Conservation (phyloP, 53 echinoderm and acorn worm species). For the Mesocentrotus franciscanus region DNA sequence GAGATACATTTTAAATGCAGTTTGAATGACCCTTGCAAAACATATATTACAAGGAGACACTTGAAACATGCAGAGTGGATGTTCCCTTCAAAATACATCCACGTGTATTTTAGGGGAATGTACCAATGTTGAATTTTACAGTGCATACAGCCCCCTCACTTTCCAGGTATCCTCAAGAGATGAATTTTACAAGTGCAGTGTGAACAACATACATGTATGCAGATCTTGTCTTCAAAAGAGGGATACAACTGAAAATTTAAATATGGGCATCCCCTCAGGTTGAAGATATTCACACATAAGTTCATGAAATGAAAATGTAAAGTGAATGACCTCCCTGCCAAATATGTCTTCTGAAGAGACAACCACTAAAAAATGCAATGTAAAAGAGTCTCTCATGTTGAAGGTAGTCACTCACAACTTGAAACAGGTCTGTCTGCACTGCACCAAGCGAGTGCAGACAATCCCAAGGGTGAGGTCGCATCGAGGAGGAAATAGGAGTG, state of each 20-base stretch:
- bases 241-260: background rate
- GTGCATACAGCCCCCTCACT: too few species aligned
- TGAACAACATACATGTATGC: too few species aligned
- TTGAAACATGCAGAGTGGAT: background rate
- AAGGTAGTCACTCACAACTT: background rate
- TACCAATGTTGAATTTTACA: too few species aligned
- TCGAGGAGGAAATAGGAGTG: slow-evolving; percentile 35
- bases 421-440: background rate
- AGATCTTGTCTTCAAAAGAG: too few species aligned
- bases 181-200: too few species aligned
- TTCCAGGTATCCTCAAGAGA: too few species aligned
- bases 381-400: background rate
- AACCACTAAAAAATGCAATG: background rate
- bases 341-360: background rate
- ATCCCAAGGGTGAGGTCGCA: background rate
- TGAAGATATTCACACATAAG: background rate
- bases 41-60: background rate
- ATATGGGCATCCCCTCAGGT: background rate
- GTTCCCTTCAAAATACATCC: too few species aligned
- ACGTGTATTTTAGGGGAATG: too few species aligned
- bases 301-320: background rate
- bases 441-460: background rate
- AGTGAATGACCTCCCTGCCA: background rate
- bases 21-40: background rate
- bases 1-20: background rate